Evolutionary conservation across 2,113 vertebrate species (phyloP), one percentile per base, ranked within the genome.

Genomic region (Elephas maximus): DNA sequence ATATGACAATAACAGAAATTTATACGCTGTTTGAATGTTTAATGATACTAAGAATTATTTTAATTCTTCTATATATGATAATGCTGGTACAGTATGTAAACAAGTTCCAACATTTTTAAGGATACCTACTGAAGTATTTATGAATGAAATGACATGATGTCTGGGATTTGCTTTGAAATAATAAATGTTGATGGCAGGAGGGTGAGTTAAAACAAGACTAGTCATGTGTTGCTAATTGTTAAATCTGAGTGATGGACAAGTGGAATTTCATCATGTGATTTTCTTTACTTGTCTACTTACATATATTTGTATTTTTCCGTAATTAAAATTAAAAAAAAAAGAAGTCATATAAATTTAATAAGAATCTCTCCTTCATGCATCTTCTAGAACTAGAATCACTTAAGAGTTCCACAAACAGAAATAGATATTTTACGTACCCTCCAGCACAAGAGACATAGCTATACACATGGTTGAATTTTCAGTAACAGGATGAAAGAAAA

Each of bases 341-440:
- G 45, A 84, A 93, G 71, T 98, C 98, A 97, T 96, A 97, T 93
- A 98, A 96, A 79, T 79, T 95, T 97, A 97, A 98, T 92, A 97
- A 95, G 41, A 63, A 30, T 37, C 6, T 71, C n/a, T 89, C 76
- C 90, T 82, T 77, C 41, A 74, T 83, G 63, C 63, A 96, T 91
- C 94, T 93, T 94, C 60, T 96, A 98, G 65, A 97, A 97, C 91
- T 92, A 91, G 28, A 85, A 95, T 93, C 57, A 93, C 62, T 95
- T 83, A 77, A 87, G 5, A 48, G 20, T 2, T 51, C 4, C 53
- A 86, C 57, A 74, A 82, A 80, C 8, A 93, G 88, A 86, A 79
- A 80, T 41, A 76, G 45, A 77, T 28, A 67, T 24, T 80, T 77
- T 69, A 62, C 14, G 45, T 69, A 11, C 8, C 10, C 12, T 89